These are phyloP conservation scores for Dolichallabes microphthalmus DNA, from an alignment of 2,113 vertebrate genomes.

Conservation along the genomic window DNA sequence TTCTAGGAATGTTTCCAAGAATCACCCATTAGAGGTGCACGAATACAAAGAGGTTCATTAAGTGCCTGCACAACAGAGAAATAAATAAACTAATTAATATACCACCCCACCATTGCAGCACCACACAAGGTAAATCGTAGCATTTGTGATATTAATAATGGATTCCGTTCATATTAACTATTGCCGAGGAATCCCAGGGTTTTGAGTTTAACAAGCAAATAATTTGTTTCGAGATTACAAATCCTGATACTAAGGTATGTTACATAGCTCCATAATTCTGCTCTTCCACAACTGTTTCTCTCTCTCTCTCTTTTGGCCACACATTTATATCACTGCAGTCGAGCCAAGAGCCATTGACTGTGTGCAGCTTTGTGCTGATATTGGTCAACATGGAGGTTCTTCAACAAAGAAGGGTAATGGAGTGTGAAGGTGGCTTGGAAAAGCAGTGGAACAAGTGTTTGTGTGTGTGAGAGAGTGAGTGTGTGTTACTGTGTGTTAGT, in stretches of 20 bases:
- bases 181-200: not conserved
- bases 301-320: not conserved
- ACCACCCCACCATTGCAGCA: not conserved
- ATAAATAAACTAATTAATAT: not conserved
- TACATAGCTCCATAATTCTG: slow-evolving; percentile 29
- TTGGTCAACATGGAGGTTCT: slow-evolving; percentile 62
- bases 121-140: not conserved
- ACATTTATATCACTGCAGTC: slow-evolving; percentile 59
- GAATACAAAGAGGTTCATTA: not conserved
- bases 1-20: not conserved
- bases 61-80: not conserved
- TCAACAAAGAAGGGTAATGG: slow-evolving; percentile 55
- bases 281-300: not conserved
- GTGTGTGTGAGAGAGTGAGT: slow-evolving; percentile 38
- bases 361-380: slow-evolving; percentile 55
- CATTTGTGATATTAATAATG: not conserved
- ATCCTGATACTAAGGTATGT: not conserved
- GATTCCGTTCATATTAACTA: not conserved
- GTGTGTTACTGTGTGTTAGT: slow-evolving; percentile 24
- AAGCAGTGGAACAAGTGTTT: slow-evolving; percentile 48
- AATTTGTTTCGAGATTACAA: too few relatives aligned
- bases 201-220: not conserved
- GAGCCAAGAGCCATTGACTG: slow-evolving; percentile 57
- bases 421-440: slow-evolving; percentile 57
- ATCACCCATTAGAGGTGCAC: too few relatives aligned